These are phyloP conservation scores for Physocephala rufipes DNA, from an alignment of 2,888 invertebrate genomes.

Conservation along the genomic window DNA sequence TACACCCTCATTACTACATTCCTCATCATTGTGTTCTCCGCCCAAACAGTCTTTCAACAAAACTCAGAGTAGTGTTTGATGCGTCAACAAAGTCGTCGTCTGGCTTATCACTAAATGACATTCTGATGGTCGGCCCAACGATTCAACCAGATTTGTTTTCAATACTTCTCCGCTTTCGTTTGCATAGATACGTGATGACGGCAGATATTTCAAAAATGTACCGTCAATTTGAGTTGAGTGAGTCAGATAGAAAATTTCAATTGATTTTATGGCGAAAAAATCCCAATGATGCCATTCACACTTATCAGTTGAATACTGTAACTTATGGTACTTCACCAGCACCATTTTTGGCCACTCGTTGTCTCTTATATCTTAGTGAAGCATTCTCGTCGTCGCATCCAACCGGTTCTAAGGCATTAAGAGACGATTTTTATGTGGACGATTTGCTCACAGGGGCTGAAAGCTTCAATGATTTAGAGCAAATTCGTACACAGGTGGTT, in stretches of 20 bases:
- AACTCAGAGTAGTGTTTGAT: slow-evolving; percentile 39
- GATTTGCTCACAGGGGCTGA: slow-evolving; percentile 42
- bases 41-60: background rate
- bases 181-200: slow-evolving; percentile 25
- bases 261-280: slow-evolving; percentile 35
- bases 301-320: slow-evolving; percentile 18
- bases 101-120: slow-evolving; percentile 31
- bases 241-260: slow-evolving; percentile 31
- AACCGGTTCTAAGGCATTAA: slow-evolving; percentile 38
- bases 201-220: slow-evolving; percentile 40
- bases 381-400: slow-evolving; percentile 38
- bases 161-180: slow-evolving; percentile 28
- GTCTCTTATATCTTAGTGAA: slow-evolving; percentile 32
- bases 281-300: no score
- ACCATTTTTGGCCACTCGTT: slow-evolving; percentile 37
- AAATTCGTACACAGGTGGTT: background rate
- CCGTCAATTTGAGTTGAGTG: slow-evolving; percentile 29
- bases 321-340: slow-evolving; percentile 42
- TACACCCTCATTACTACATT: background rate
- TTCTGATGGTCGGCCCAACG: slow-evolving; percentile 34
- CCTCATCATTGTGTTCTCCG: background rate
- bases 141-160: slow-evolving; percentile 33
- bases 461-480: background rate
- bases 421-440: slow-evolving; percentile 47
- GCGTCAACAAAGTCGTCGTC: slow-evolving; percentile 29